Percentiles rank a stretch among this genome's conserved stretches.
Evolutionary conservation across 2,113 vertebrate genomes (phyloP).

Genomic region (Rhinichthys klamathensis): DNA sequence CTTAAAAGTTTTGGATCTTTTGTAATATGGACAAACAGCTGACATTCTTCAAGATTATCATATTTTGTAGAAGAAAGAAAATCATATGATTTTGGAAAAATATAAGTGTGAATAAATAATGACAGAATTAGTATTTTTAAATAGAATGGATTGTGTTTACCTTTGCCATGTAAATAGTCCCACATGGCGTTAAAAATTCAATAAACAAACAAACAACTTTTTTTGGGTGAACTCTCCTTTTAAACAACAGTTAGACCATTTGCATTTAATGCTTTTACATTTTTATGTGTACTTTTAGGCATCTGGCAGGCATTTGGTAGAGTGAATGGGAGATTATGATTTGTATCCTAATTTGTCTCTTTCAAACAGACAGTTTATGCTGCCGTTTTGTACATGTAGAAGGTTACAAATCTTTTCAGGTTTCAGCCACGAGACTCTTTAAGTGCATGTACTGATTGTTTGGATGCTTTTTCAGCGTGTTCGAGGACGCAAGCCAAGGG

Average conservation of each 20-base stretch:
- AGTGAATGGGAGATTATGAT: not conserved
- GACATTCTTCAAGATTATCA: not conserved
- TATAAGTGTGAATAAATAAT: not conserved
- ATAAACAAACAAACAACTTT: not conserved
- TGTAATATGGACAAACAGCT: not conserved
- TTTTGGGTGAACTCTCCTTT: not conserved
- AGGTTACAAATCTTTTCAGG: not conserved
- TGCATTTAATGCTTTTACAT: not conserved
- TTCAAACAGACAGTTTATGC: not conserved
- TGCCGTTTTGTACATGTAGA: not conserved
- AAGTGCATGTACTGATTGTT: constrained; percentile 9
- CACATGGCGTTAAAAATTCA: no score
- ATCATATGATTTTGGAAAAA: not conserved
- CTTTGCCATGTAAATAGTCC: no score
- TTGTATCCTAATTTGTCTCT: not conserved
- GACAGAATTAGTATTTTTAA: not conserved
- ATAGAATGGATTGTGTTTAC: no score
- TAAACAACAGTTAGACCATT: not conserved
- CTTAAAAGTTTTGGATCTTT: not conserved
- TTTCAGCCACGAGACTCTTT: not conserved
- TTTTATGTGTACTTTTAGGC: not conserved
- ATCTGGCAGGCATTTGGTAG: not conserved
- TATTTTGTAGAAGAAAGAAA: not conserved
- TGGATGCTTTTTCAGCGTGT: constrained; percentile 16
- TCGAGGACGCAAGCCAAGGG: not conserved